phyloP scores from a whole-genome alignment of 2,797 vertebrate genomes.

The Brachyrhaphis roseni region DNA sequence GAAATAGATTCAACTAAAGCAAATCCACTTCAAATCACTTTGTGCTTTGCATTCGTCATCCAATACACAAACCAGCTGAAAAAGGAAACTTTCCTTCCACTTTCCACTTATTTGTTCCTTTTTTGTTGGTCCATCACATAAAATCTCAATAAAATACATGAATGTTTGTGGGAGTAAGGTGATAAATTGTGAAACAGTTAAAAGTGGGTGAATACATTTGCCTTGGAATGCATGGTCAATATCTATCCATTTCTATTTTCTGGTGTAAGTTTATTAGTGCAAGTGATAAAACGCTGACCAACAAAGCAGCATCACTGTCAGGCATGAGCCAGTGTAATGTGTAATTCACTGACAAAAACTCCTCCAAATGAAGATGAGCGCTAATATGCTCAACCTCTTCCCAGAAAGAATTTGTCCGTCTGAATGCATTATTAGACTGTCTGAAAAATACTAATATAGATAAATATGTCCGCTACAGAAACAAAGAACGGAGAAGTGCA shows the following conservation, averaged over 20 bases:
- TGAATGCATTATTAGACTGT: slow-evolving; percentile 42
- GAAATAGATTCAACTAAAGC: neutral
- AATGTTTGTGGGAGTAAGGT: neutral
- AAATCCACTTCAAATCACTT: neutral
- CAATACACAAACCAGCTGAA: neutral
- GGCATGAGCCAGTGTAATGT: slow-evolving; percentile 39
- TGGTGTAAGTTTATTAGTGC: slow-evolving; percentile 31
- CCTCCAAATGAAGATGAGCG: slow-evolving; percentile 54
- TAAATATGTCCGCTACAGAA: slow-evolving; percentile 32
- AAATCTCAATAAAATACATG: neutral
- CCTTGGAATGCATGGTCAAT: slow-evolving; percentile 5
- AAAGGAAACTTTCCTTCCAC: neutral
- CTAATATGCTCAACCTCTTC: slow-evolving; percentile 28
- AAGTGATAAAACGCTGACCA: slow-evolving; percentile 51
- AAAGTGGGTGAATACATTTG: neutral
- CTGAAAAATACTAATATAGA: slow-evolving; percentile 51
- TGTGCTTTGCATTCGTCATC: neutral
- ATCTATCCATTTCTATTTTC: slow-evolving; percentile 16
- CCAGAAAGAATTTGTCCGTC: slow-evolving; percentile 57
- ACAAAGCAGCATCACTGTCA: slow-evolving; percentile 37
- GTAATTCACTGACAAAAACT: slow-evolving; percentile 44
- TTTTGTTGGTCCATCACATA: neutral
- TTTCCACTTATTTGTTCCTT: neutral
- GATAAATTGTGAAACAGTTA: neutral
- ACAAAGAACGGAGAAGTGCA: slow-evolving; percentile 7